Percentiles rank a stretch among this genome's conserved stretches.
phyloP scores from a whole-genome alignment of 2,888 invertebrate genomes.

The Pecten maximus region DNA sequence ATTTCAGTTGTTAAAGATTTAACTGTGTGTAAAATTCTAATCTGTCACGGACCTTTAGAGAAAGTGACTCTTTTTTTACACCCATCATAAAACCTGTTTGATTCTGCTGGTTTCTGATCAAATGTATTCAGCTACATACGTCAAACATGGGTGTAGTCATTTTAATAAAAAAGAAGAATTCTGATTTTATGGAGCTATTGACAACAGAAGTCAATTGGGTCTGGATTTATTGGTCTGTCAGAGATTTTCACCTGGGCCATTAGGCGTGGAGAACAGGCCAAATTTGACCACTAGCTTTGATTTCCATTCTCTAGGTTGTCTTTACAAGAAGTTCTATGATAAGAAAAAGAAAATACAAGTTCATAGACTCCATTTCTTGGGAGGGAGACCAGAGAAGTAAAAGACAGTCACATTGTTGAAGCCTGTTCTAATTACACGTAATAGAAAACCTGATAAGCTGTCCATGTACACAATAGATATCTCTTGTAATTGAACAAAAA shows the following conservation, averaged over 20 bases:
- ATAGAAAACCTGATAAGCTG: background rate
- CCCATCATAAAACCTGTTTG: constrained; percentile 5
- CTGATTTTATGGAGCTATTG: background rate
- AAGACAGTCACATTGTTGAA: background rate
- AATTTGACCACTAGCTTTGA: background rate
- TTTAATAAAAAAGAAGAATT: background rate
- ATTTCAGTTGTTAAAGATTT: background rate
- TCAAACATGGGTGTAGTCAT: background rate
- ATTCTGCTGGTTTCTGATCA: background rate
- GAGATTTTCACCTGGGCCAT: background rate
- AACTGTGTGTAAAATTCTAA: constrained; percentile 12
- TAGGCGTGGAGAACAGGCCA: background rate
- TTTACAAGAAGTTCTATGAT: background rate
- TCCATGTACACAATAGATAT: background rate
- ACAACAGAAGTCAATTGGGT: background rate
- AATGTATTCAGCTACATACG: background rate
- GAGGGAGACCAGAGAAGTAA: background rate
- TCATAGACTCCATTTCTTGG: background rate
- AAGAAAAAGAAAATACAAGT: background rate
- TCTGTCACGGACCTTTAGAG: background rate
- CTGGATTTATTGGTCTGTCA: background rate
- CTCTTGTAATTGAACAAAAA: background rate
- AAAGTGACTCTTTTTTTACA: constrained; percentile 2
- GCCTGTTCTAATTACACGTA: background rate
- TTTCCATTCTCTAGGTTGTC: background rate